Conservation (phyloP, 2,113 vertebrate species). For the Eudorcas thomsonii region DNA sequence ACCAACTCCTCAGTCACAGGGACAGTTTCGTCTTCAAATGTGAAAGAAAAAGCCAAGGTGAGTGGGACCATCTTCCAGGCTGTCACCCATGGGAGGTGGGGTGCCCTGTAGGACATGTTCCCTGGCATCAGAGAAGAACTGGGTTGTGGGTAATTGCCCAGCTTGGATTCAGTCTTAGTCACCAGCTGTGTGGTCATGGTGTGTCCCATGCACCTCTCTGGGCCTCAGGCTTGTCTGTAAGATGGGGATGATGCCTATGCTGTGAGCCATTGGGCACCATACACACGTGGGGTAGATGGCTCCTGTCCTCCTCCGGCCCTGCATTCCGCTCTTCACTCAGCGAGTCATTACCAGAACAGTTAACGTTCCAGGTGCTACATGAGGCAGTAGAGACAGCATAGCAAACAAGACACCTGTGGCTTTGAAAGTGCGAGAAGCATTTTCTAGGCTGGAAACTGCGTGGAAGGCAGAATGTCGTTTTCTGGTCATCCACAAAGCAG, state of each 20-base stretch:
- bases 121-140: neutral
- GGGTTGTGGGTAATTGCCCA: neutral
- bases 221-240: neutral
- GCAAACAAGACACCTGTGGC: neutral
- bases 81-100: neutral
- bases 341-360: too few species aligned
- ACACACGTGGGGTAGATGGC: too few species aligned
- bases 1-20: neutral
- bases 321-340: neutral
- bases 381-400: neutral
- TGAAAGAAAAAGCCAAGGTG: constrained; percentile 54
- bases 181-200: neutral
- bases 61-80: neutral
- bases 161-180: neutral
- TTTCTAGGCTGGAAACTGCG: neutral
- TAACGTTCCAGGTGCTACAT: neutral
- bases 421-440: neutral
- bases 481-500: neutral
- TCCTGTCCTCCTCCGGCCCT: neutral
- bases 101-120: neutral
- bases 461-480: neutral
- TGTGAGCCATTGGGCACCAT: neutral
- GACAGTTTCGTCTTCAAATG: neutral
- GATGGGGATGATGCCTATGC: too few species aligned
- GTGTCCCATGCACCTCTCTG: neutral